Evolutionary conservation across 2,888 invertebrate species (phyloP), one percentile per base, ranked within the genome.

Genomic region (Morpho deidamia): DNA sequence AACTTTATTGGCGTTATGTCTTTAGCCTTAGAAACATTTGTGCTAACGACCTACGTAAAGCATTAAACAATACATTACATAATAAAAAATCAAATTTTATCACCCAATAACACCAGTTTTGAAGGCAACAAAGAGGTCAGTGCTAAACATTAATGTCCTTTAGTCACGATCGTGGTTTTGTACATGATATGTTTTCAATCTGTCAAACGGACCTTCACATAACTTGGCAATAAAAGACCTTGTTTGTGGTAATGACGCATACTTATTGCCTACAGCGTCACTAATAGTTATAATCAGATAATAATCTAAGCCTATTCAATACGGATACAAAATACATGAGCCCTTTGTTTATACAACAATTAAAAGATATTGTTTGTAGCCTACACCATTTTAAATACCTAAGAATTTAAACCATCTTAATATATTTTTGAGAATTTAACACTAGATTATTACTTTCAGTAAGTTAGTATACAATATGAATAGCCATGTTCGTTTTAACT

Each of bases 201-300:
- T 77, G 75, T 74, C 72, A 76, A 72, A 65, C 55, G 57, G 62
- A 70, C 76, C 78, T 79, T 74, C 55, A 53, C 58, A 59, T 63
- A 60, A 57, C 59, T 61, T 48, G 44, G 52, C 53, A 38, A 55
- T 14, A 42, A 55, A 34, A 42, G 44, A 59, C 60, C 60, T 60
- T 61, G 57, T 51, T 40, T 44, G 51, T 51, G 51, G 51, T 59
- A 52, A 59, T 54, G 59, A 45, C 43, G 50, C 50, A 50, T 55
- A 52, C 51, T 56, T 55, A 58, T 59, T 54, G 54, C 55, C 54
- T 51, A 60, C 53, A 47, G 40, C 44, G 44, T 43, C 49, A 23
- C 23, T 23, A 23, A 23, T 23, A 23, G 5, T 23, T 23, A 23
- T 23, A 23, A 23, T 23, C 23, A 5, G 37, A 55, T 37, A 50